Evolutionary conservation across 2,888 invertebrate species (phyloP), one percentile per base, ranked within the genome.

Genomic region (Gisinianus flammeolus): DNA sequence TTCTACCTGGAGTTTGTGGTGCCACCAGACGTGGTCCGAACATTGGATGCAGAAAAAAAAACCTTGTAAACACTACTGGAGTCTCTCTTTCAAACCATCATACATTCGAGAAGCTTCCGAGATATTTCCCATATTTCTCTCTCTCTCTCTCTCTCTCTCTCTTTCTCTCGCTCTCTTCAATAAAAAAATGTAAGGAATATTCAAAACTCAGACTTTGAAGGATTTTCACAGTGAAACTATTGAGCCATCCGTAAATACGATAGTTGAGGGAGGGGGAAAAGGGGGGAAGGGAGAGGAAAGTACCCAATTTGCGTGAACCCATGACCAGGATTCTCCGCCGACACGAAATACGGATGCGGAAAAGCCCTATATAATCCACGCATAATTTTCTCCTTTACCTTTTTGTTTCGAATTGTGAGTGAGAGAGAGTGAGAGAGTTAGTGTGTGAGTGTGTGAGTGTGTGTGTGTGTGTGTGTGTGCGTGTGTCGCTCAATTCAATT

Each of bases 1-100:
- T 74, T 44, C 76, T 74, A 74, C 76, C 69, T 68, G 76, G 76
- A 68, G 76, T 31, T 28, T 68, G 52, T 75, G 76, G 76, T 68
- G 76, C 76, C 68, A 76, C 54, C 30, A 76, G 74, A 33, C 64
- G 35, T 74, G 64, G 35, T 24, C 22, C n/a, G 28, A 2, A 44
- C 19, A 1, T 44, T 1, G 6, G 19, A 58, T 64, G 24, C 16
- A 28, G 30, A 64, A 64, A 64, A 26, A 64, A 44, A 24, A 68
- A 33, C 44, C 68, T 31, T 68, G 68, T 68, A 68, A 68, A 68
- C 68, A 68, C 64, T 31, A 68, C 68, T 68, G 68, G 68, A 68
- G 68, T 68, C 68, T 44, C 64, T 16, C 26, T n/a, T 56, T 64
- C 64, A 64, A 26, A 28, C 16, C 56, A 22, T 58, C 56, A 58